phyloP scores from a whole-genome alignment of 2,888 invertebrate species.

The Sinelater perroti region DNA sequence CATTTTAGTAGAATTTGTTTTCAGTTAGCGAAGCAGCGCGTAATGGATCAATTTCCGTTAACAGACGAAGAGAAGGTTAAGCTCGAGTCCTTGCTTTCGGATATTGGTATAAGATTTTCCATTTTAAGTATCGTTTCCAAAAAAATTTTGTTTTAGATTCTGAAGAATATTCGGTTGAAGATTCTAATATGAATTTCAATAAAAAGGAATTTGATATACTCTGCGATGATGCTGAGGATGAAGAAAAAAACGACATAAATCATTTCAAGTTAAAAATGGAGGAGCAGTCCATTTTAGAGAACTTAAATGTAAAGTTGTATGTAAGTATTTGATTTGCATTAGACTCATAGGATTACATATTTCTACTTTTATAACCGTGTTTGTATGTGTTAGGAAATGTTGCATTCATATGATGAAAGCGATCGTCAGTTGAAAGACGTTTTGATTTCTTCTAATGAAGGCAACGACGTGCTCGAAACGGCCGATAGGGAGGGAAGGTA shows the following conservation, averaged over 20 bases:
- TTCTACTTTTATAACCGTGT: neutral
- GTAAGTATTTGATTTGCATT: neutral
- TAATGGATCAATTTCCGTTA: slow-evolving; percentile 35
- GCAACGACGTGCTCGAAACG: slow-evolving; percentile 20
- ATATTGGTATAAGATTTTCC: no score
- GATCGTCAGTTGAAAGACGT: slow-evolving; percentile 8
- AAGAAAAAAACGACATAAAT: neutral
- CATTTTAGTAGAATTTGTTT: slow-evolving; percentile 33
- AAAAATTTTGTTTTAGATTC: slow-evolving; percentile 13
- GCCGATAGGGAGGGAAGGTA: slow-evolving; percentile 33
- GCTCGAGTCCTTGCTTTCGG: slow-evolving; percentile 38
- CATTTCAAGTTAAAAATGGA: slow-evolving; percentile 20
- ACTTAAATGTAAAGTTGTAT: slow-evolving; percentile 16
- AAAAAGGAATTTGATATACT: no score
- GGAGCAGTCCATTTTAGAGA: slow-evolving; percentile 4
- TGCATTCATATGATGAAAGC: slow-evolving; percentile 1
- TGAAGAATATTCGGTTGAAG: slow-evolving; percentile 13
- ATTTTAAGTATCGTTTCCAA: no score
- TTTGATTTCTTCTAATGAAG: neutral
- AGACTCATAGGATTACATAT: no score
- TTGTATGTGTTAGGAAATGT: slow-evolving; percentile 8
- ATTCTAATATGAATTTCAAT: neutral
- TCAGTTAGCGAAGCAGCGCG: slow-evolving; percentile 39
- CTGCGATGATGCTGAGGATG: neutral
- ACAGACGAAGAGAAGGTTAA: slow-evolving; percentile 45